Conservation (phyloP, 2,797 vertebrate genomes). For the Emydoidea blandingii region DNA sequence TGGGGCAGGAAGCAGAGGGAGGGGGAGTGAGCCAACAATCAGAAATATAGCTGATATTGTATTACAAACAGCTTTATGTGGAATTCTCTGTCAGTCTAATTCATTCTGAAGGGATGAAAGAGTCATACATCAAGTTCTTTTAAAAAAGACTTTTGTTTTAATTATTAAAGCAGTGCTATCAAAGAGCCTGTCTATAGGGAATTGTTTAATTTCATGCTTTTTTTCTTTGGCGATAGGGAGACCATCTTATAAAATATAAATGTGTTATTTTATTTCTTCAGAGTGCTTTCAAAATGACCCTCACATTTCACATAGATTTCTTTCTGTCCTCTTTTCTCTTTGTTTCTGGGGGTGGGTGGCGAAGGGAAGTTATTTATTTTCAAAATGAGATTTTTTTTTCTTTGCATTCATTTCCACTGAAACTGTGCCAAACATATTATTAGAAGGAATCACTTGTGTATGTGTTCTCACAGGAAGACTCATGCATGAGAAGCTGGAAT, state of each 20-base stretch:
- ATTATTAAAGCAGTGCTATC: constrained; percentile 73
- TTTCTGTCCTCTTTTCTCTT: constrained; percentile 27
- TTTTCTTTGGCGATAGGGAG: constrained; percentile 63
- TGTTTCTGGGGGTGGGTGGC: background rate
- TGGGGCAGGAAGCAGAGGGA: background rate
- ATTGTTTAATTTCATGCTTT: constrained; percentile 69
- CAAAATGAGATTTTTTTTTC: background rate
- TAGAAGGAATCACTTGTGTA: constrained; percentile 27
- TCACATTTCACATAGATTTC: constrained; percentile 23
- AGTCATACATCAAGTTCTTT: background rate
- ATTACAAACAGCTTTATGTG: background rate
- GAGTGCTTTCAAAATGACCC: constrained; percentile 39
- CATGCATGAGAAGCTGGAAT: constrained; percentile 9
- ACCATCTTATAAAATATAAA: constrained; percentile 69
- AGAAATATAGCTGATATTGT: background rate
- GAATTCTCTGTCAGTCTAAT: constrained; percentile 13
- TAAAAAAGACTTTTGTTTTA: constrained; percentile 53
- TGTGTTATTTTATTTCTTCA: constrained; percentile 68
- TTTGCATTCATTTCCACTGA: constrained; percentile 56
- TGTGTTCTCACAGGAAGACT: constrained; percentile 11
- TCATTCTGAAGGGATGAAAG: constrained; percentile 35
- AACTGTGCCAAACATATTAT: constrained; percentile 28
- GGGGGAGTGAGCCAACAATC: background rate
- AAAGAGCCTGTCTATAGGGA: constrained; percentile 47
- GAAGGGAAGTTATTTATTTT: background rate